Percentiles rank a stretch among this genome's conserved stretches.
These are phyloP conservation scores for Sebastiscus albofasciatus DNA, from an alignment of 2,797 vertebrate genomes.

Conservation along the genomic window DNA sequence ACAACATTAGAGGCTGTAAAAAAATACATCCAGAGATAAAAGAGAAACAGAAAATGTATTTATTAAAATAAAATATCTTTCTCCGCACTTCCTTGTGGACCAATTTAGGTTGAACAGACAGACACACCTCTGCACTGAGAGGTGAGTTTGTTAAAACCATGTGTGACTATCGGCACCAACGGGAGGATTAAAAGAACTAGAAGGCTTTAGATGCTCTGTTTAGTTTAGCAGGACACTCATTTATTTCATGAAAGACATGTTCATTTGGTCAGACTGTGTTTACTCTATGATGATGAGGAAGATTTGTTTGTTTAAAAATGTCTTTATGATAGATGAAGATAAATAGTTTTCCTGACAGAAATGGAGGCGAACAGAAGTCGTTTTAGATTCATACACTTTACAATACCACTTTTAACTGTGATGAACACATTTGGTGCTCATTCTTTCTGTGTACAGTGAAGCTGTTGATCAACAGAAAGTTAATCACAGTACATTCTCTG, in stretches of 20 bases:
- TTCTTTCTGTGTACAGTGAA: neutral
- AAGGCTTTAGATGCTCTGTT: slow-evolving; percentile 15
- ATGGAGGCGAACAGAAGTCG: neutral
- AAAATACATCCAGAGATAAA: neutral
- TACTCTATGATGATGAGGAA: neutral
- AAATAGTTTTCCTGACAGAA: neutral
- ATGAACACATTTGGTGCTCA: neutral
- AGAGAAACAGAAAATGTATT: neutral
- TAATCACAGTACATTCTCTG: neutral
- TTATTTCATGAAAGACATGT: neutral
- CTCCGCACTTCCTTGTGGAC: slow-evolving; percentile 1
- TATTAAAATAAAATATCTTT: neutral
- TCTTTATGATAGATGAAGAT: neutral
- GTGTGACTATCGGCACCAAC: slow-evolving; percentile 26
- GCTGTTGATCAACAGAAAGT: neutral
- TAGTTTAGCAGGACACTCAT: neutral
- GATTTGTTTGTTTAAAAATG: neutral
- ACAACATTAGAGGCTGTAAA: neutral
- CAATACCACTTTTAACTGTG: neutral
- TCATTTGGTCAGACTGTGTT: neutral
- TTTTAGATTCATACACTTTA: neutral
- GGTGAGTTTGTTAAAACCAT: slow-evolving; percentile 17
- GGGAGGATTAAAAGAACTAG: neutral
- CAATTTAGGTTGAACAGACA: neutral
- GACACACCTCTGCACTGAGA: neutral